Evolutionary conservation across 2,888 invertebrate species (phyloP).

Genomic region (Octonoba sinensis): DNA sequence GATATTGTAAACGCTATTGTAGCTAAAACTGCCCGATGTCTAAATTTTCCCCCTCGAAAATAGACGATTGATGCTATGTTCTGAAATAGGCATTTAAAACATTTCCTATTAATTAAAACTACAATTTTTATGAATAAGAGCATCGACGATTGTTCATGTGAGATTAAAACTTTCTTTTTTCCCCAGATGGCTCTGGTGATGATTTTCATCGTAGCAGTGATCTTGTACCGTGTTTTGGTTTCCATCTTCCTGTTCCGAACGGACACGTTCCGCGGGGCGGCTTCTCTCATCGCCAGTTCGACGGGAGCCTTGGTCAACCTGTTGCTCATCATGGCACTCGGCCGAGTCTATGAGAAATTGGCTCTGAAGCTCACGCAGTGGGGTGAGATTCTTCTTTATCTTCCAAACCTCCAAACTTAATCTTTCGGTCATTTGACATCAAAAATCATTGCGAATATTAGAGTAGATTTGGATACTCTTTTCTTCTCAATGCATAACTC

Average conservation of each 20-base stretch:
- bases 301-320: slow-evolving; percentile 75
- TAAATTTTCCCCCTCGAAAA: too few relatives aligned
- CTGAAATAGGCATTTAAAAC: too few relatives aligned
- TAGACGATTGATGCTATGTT: too few relatives aligned
- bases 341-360: slow-evolving; percentile 75
- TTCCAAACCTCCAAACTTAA: not conserved
- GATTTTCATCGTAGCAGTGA: slow-evolving; percentile 76
- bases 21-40: too few relatives aligned
- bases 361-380: slow-evolving; percentile 75
- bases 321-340: slow-evolving; percentile 75
- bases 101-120: too few relatives aligned
- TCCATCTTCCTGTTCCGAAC: slow-evolving; percentile 75
- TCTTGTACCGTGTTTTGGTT: slow-evolving; percentile 75
- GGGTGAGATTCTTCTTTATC: slow-evolving; percentile 72
- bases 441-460: too few relatives aligned
- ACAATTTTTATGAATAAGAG: too few relatives aligned
- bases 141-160: too few relatives aligned
- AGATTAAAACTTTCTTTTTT: too few relatives aligned
- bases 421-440: not conserved
- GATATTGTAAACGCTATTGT: too few relatives aligned
- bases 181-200: slow-evolving; percentile 74
- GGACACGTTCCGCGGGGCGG: slow-evolving; percentile 71
- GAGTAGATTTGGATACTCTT: not conserved
- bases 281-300: slow-evolving; percentile 74
- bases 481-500: not conserved